phyloP scores from a whole-genome alignment of 2,797 vertebrate genomes.

The Enteromius trimaculatus region DNA sequence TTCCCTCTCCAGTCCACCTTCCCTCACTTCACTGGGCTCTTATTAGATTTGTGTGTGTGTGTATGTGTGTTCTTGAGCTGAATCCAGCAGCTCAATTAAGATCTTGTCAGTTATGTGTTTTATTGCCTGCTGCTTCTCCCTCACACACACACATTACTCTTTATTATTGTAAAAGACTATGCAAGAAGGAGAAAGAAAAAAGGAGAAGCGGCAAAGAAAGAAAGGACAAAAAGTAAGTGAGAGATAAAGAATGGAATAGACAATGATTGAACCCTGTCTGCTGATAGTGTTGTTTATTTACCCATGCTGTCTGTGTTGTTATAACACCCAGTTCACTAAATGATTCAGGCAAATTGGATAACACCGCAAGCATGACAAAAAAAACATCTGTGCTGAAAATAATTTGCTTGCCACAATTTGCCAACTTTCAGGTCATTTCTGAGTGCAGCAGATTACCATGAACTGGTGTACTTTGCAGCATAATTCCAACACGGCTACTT shows the following conservation, averaged over 20 bases:
- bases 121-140: conserved; percentile 45
- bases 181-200: not conserved
- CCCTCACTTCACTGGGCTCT: conserved; percentile 60
- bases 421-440: not conserved
- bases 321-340: not conserved
- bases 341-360: conserved; percentile 12
- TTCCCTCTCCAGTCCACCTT: conserved; percentile 13
- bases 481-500: not conserved
- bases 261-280: conserved; percentile 4
- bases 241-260: not conserved
- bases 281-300: not conserved
- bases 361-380: not conserved
- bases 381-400: conserved; percentile 1
- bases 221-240: conserved; percentile 29
- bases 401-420: not conserved
- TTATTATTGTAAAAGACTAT: conserved; percentile 16
- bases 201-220: not conserved
- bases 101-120: conserved; percentile 61
- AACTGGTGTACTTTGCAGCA: not conserved
- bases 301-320: not conserved
- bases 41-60: conserved; percentile 65
- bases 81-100: conserved; percentile 64
- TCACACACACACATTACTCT: conserved; percentile 40
- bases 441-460: not conserved
- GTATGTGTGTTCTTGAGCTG: conserved; percentile 52